Conservation (phyloP, 2,797 vertebrate genomes). For the Alectoris magna region DNA sequence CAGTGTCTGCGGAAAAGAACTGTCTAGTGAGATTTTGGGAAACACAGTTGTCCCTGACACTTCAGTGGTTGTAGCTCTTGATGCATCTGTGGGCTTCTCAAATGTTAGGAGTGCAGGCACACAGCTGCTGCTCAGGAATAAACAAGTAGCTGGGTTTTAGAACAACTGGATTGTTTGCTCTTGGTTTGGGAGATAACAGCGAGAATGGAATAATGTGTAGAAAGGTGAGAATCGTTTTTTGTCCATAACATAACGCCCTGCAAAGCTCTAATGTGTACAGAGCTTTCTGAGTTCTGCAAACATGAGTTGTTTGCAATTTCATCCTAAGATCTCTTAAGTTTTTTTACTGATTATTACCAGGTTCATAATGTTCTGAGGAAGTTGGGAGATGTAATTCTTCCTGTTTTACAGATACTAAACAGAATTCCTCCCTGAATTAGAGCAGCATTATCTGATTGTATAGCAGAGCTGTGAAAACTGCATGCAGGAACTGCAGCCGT, state of each 20-base stretch:
- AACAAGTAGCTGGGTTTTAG: not conserved
- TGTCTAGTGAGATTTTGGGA: not conserved
- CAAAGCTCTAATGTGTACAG: not conserved
- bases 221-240: not conserved
- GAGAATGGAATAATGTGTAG: not conserved
- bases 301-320: not conserved
- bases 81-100: rapidly evolving
- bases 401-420: not conserved
- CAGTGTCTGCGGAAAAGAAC: not conserved
- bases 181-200: not conserved
- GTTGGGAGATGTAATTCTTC: not conserved
- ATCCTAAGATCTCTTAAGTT: not conserved
- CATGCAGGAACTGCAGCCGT: not conserved
- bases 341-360: not conserved
- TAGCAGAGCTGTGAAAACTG: not conserved
- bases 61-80: not conserved
- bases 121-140: not conserved
- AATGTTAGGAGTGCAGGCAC: not conserved
- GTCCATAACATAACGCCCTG: not conserved
- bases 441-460: not conserved
- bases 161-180: not conserved
- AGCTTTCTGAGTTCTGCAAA: not conserved
- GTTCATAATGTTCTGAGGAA: not conserved
- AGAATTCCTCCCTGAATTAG: not conserved
- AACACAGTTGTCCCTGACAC: not conserved